phyloP scores from a whole-genome alignment of 1,140 invertebrate species.

The Aphis craccivora region DNA sequence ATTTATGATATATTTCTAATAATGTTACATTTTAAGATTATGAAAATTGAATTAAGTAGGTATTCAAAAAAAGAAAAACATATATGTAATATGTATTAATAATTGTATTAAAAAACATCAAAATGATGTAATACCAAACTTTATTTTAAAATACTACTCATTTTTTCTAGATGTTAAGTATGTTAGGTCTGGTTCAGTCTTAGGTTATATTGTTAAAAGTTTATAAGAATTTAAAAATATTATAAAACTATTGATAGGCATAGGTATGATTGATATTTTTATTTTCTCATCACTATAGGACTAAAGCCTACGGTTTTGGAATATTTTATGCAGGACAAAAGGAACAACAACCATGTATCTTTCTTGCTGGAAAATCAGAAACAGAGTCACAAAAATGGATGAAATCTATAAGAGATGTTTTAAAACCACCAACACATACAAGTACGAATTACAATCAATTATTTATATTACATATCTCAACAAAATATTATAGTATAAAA shows the following conservation, averaged over 20 bases:
- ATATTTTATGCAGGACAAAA: constrained; percentile 65
- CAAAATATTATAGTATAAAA: too few relatives aligned
- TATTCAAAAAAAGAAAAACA: too few relatives aligned
- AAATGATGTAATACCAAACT: neutral
- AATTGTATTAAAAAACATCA: neutral
- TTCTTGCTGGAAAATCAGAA: constrained; percentile 67
- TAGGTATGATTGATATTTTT: neutral
- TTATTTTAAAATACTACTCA: neutral
- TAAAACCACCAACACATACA: constrained; percentile 64
- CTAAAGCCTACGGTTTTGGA: constrained; percentile 68
- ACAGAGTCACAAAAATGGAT: constrained; percentile 69
- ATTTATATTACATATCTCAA: neutral
- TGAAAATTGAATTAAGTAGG: neutral
- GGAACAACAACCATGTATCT: constrained; percentile 65
- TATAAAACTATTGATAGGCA: neutral
- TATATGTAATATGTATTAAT: too few relatives aligned
- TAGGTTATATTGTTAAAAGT: neutral
- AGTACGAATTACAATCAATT: constrained; percentile 59
- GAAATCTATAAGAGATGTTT: constrained; percentile 65
- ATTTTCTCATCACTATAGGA: constrained; percentile 60
- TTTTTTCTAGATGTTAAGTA: neutral
- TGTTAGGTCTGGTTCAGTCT: neutral
- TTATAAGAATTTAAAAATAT: neutral
- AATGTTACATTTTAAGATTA: neutral
- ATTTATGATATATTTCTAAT: neutral